Percentiles rank a stretch among this genome's conserved stretches.
Evolutionary conservation across 2,888 invertebrate species (phyloP).

Genomic region (Exephanes ischioxanthus): DNA sequence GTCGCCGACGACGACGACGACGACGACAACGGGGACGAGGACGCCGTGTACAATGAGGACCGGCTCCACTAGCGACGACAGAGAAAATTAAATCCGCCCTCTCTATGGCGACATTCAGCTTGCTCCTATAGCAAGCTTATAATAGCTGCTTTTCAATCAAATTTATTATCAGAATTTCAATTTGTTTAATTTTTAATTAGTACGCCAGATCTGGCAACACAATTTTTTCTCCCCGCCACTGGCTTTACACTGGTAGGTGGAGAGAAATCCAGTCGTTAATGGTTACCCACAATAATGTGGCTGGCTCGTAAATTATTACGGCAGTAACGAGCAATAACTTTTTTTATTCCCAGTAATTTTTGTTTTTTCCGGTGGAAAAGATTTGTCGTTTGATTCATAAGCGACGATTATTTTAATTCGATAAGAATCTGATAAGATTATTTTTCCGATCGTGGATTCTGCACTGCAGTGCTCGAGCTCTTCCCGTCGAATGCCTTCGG

Average conservation of each 20-base stretch:
- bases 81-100: constrained; percentile 61
- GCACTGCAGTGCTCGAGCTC: background rate
- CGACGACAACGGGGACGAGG: constrained; percentile 23
- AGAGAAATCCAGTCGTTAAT: background rate
- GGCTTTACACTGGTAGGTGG: background rate
- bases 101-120: constrained; percentile 13
- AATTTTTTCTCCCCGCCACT: background rate
- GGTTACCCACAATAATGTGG: too few species aligned
- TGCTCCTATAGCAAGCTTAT: constrained; percentile 16
- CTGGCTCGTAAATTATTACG: background rate
- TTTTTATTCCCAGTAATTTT: background rate
- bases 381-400: background rate
- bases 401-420: background rate
- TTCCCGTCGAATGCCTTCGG: background rate
- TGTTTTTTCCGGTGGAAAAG: background rate
- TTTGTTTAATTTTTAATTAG: background rate
- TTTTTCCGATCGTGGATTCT: background rate
- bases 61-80: constrained; percentile 20
- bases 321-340: too few species aligned
- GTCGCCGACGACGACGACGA: constrained; percentile 34
- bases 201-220: background rate
- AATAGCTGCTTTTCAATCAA: background rate
- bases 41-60: constrained; percentile 24
- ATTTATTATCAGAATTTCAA: background rate
- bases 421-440: background rate